phyloP scores from a whole-genome alignment of 2,888 invertebrate genomes.

The Teinopalpus imperialis region DNA sequence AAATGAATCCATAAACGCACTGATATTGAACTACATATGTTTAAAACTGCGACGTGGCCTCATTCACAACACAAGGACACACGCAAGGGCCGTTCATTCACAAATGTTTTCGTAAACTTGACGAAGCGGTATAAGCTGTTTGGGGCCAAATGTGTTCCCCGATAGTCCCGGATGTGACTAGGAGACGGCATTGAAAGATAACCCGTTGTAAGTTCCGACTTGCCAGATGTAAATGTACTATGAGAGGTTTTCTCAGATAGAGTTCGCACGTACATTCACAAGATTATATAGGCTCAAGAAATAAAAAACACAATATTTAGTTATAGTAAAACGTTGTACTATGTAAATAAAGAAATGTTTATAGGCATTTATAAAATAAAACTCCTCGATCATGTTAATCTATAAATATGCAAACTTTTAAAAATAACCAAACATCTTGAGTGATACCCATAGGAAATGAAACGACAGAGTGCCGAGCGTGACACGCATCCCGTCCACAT shows the following conservation, averaged over 20 bases:
- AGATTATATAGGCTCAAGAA: not conserved
- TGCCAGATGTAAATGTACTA: constrained; percentile 51
- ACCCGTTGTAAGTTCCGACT: constrained; percentile 49
- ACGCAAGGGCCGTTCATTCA: constrained; percentile 57
- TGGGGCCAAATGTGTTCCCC: constrained; percentile 52
- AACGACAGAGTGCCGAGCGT: constrained; percentile 3
- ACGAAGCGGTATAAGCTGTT: constrained; percentile 51
- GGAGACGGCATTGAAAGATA: constrained; percentile 43
- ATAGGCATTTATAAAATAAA: constrained; percentile 9
- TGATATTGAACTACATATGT: constrained; percentile 43
- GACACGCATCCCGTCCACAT: constrained; percentile 44
- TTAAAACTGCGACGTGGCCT: constrained; percentile 27
- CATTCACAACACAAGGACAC: constrained; percentile 47
- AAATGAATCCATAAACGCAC: constrained; percentile 39
- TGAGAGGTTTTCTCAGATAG: constrained; percentile 27
- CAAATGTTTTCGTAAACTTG: constrained; percentile 43
- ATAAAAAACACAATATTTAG: not conserved
- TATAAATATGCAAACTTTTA: constrained; percentile 23
- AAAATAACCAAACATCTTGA: constrained; percentile 17
- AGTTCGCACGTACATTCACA: not conserved
- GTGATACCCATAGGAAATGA: constrained; percentile 4
- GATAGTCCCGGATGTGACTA: constrained; percentile 38
- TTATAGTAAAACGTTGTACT: too few relatives aligned
- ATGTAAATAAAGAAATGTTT: constrained; percentile 13
- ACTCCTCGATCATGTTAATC: constrained; percentile 8